Base-by-base conservation (phyloP, 2,113 vertebrate species). In the Aramus guarauna region DNA sequence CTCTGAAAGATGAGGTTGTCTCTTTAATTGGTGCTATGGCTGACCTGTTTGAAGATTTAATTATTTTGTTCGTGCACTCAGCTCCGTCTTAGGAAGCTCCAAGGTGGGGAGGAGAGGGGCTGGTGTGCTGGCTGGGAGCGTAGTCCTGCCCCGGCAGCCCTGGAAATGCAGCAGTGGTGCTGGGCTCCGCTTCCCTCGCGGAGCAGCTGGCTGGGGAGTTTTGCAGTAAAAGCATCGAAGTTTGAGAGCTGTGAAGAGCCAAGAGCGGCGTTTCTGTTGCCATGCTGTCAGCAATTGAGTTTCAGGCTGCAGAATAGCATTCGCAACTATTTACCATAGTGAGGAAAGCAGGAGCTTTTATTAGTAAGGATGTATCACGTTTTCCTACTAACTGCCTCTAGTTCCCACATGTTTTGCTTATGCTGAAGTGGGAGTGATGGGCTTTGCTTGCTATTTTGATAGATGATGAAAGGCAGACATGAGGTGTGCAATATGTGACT, bases 371-470 rank as follows among this genome's bases (percentile, higher is more conserved):
- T 92, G 59, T 80, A 80, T 92, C 94, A 52, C 82, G 77, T 96
- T 96, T 96, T 96, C 94, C 52, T 90, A 9, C 84, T 37, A 47
- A 73, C 62, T 45, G 91, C 92, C 80, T 93, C 72, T 37, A 75
- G 80, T 94, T 92, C 92, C 97, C 97, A 94, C 94, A 47, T 93
- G 94, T 96, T 96, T 90, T 88, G 82, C 94, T 97, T 64, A 6
- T 80, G 81, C 81, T 66, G 66, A 37, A 90, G 94, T 95, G 91
- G 91, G 92, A 92, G 94, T 76, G 88, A 79, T 66, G 89, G 85
- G 92, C 85, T 89, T 27, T 0, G 5, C 89, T 80, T 92, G 94
- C 94, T 97, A 62, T 97, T 97, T 95, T 88, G 91, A 88, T 94
- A n/a, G 69, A 53, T 92, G 92, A 81, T 95, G 97, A 82, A 92